Conservation (phyloP, 2,797 vertebrate species). For the Pagetopsis macropterus region DNA sequence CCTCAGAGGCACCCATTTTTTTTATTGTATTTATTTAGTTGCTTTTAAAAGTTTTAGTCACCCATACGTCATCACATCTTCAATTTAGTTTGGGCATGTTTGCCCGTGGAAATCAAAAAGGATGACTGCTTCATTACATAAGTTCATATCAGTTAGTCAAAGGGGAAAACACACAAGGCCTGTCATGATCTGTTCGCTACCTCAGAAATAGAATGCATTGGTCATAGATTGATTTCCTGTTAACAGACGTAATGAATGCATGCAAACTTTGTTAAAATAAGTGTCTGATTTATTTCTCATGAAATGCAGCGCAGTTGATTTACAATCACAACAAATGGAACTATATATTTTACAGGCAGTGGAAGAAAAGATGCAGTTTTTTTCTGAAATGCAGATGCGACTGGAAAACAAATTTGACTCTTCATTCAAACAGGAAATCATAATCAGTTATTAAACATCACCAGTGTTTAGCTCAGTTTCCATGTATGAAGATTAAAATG, state of each 20-base stretch:
- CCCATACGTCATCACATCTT: background rate
- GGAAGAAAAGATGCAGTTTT: background rate
- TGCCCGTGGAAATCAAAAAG: background rate
- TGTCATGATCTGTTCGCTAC: conserved; percentile 22
- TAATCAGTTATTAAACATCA: background rate
- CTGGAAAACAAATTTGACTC: background rate
- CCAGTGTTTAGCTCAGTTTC: no score
- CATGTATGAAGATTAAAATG: background rate
- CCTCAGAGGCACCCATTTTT: conserved; percentile 21
- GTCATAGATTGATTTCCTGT: background rate
- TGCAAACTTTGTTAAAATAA: background rate
- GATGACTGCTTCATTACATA: background rate
- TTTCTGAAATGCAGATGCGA: background rate
- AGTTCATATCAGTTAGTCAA: conserved; percentile 24
- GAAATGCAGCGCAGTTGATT: background rate
- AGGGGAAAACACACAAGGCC: conserved; percentile 24
- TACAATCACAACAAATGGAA: background rate
- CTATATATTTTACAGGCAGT: background rate
- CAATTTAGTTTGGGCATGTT: background rate
- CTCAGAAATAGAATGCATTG: background rate
- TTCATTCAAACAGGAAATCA: background rate
- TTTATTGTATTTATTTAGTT: background rate
- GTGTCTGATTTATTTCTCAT: background rate
- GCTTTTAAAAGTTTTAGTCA: conserved; percentile 4
- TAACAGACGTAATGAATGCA: background rate